Evolutionary conservation across 2,888 invertebrate genomes (phyloP).

Genomic region (Hypena proboscidalis): DNA sequence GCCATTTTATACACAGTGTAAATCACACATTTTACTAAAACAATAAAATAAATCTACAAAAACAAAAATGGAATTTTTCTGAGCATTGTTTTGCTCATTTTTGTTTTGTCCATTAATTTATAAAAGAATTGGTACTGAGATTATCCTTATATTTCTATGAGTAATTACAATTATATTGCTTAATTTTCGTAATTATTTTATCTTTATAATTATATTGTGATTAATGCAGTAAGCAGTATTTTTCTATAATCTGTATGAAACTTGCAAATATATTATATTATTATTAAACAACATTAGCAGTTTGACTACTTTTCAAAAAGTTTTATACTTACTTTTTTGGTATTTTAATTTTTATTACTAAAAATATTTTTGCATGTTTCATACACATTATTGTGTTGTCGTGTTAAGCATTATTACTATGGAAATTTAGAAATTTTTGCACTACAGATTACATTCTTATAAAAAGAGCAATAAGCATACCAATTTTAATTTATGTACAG

Average conservation of each 20-base stretch:
- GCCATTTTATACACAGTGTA: slow-evolving; percentile 64
- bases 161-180: slow-evolving; percentile 74
- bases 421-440: slow-evolving; percentile 72
- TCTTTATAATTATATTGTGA: slow-evolving; percentile 49
- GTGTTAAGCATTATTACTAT: slow-evolving; percentile 46
- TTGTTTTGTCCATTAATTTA: slow-evolving; percentile 35
- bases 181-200: slow-evolving; percentile 60
- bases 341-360: slow-evolving; percentile 7
- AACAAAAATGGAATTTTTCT: slow-evolving; percentile 22
- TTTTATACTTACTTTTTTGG: slow-evolving; percentile 8
- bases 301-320: slow-evolving; percentile 28
- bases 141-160: slow-evolving; percentile 48
- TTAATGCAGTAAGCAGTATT: slow-evolving; percentile 52
- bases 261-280: slow-evolving; percentile 37
- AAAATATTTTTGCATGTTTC: slow-evolving; percentile 39
- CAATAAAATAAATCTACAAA: slow-evolving; percentile 32
- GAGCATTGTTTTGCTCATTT: slow-evolving; percentile 28
- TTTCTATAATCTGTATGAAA: slow-evolving; percentile 33
- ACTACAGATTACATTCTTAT: slow-evolving; percentile 66
- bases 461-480: slow-evolving; percentile 74
- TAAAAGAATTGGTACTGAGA: slow-evolving; percentile 59
- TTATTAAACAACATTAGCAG: slow-evolving; percentile 16
- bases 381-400: slow-evolving; percentile 29
- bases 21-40: slow-evolving; percentile 60
- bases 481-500: slow-evolving; percentile 83